Conservation (phyloP, 2,888 invertebrate genomes). For the Drosophila cognata region DNA sequence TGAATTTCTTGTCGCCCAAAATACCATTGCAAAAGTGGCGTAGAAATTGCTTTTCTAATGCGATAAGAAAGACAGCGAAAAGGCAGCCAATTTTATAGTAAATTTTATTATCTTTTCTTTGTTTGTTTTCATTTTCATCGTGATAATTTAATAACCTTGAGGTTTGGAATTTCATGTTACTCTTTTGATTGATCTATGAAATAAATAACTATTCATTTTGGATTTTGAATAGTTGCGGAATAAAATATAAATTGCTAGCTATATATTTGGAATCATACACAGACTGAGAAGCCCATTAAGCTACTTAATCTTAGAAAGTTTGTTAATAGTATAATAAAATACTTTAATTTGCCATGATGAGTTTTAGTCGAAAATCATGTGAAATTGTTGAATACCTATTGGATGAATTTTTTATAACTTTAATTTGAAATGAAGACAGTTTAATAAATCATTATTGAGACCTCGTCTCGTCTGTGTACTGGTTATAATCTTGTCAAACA, state of each 20-base stretch:
- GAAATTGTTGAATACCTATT: not conserved
- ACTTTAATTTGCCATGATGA: not conserved
- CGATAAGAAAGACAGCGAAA: constrained; percentile 20
- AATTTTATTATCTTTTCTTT: not conserved
- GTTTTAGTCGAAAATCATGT: too few species aligned
- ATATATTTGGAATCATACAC: not conserved
- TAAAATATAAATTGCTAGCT: not conserved
- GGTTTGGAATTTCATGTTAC: not conserved
- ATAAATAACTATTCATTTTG: not conserved
- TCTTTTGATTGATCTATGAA: not conserved
- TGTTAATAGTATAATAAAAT: not conserved
- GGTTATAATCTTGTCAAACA: constrained; percentile 21
- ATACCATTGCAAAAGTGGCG: constrained; percentile 2
- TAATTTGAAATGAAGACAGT: not conserved
- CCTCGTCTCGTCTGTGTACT: not conserved
- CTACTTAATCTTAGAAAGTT: not conserved
- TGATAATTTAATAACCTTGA: constrained; percentile 20
- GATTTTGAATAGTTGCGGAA: not conserved
- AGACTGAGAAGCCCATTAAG: not conserved
- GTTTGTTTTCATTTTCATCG: not conserved
- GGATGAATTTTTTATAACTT: not conserved
- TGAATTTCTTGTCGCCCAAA: constrained; percentile 22
- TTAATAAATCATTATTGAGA: not conserved
- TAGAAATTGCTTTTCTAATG: constrained; percentile 32
- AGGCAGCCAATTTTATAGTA: constrained; percentile 7